Conservation (phyloP, 2,797 vertebrate species). For the Vultur gryphus region DNA sequence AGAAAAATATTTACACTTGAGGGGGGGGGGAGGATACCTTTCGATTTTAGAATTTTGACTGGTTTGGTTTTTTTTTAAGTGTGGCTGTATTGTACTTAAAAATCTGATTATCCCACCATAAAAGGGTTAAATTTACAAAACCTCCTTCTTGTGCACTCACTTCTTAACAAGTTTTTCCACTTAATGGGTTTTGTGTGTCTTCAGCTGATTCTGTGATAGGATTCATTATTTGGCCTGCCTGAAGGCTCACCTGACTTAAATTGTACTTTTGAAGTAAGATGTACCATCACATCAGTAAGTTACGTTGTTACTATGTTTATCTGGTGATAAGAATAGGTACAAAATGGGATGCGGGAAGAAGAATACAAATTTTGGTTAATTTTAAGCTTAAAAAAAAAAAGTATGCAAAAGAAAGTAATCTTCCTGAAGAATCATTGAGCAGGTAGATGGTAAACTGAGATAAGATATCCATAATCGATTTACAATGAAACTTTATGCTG, state of each 20-base stretch:
- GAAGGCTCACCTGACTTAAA: background rate
- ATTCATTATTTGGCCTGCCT: background rate
- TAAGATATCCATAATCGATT: background rate
- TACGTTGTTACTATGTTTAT: constrained; percentile 62
- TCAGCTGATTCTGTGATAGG: background rate
- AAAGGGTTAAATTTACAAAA: background rate
- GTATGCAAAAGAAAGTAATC: background rate
- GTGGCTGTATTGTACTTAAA: background rate
- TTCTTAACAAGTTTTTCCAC: background rate
- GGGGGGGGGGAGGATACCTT: background rate
- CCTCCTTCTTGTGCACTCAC: background rate
- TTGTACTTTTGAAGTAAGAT: background rate
- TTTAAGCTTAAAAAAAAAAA: background rate
- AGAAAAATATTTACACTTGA: background rate
- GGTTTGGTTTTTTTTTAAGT: background rate
- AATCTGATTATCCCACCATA: background rate
- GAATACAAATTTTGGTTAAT: background rate
- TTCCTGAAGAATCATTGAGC: background rate
- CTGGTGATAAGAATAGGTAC: constrained; percentile 70
- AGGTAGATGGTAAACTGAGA: background rate
- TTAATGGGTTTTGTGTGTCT: background rate
- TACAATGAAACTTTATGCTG: background rate
- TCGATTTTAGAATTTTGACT: background rate
- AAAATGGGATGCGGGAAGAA: background rate
- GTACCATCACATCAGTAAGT: constrained; percentile 24